Base-by-base conservation (phyloP, 2,113 vertebrate species). In the Vanacampus margaritifer region DNA sequence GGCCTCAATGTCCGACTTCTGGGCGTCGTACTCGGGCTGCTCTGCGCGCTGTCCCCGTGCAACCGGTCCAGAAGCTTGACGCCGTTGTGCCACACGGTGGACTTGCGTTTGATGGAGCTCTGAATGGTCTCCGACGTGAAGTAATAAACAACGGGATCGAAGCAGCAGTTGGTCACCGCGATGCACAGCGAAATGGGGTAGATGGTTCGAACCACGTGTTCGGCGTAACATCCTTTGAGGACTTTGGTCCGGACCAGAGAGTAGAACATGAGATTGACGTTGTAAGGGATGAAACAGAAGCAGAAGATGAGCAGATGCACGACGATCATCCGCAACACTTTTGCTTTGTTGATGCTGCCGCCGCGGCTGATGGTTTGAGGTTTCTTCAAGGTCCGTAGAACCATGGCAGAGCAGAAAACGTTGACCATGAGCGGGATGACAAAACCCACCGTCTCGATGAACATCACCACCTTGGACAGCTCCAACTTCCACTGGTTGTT, bases 201-300 rank as follows among this genome's bases (percentile, higher is more conserved):
- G 89, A 97, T 96, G 21, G 92, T 94, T 79, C 95, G 90, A 64
- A 98, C 95, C 53, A 95, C 94, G 0, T 90, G 53, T 24, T 93
- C 94, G 10, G 88, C 89, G 1, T 88, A 70, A 56, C 97, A 99
- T 7, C 95, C 95, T 41, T 89, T 69, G 63, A 95, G 90, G 0
- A 86, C 80, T 10, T 95, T 95, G 21, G 95, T 94, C 78, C 97
- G 95, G 86, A 99, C 95, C 60, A 98, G 82, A 13, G 97, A 91
- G 32, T 99, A 99, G 73, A 99, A 94, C 24, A 99, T 94, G 58
- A 99, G 90, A 53, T 96, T 98, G 39, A 98, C 8, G 0, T 99
- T 98, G 61, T 96, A 98, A 45, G 97, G 97, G 61, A 99, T 94
- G 80, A 99, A 99, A 66, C 97, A 99, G 87, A 96, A 95, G 79